These are phyloP conservation scores for Galleria mellonella DNA, from an alignment of 1,140 invertebrate genomes.

Conservation along the genomic window DNA sequence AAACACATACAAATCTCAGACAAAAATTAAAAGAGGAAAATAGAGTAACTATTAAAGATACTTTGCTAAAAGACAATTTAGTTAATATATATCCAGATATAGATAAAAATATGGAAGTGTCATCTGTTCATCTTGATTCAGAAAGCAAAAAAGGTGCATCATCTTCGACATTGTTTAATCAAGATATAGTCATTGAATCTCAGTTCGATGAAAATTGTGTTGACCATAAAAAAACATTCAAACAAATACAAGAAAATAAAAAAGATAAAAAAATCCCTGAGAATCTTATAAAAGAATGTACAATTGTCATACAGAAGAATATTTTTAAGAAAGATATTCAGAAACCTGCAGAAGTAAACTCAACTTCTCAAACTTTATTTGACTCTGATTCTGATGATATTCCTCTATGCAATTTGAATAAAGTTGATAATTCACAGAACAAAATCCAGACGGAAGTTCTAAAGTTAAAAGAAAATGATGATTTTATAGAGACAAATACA, in stretches of 20 bases:
- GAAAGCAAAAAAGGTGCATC: no score
- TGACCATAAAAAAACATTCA: no score
- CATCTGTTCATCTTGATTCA: no score
- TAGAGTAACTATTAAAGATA: neutral
- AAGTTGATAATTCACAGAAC: constrained; percentile 11
- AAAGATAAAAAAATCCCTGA: constrained; percentile 35
- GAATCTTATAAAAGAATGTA: constrained; percentile 53
- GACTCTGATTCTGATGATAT: constrained; percentile 56
- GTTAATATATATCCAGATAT: no score
- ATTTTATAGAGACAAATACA: constrained; percentile 26
- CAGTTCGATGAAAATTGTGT: no score
- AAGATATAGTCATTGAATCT: no score
- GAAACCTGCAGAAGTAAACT: constrained; percentile 6
- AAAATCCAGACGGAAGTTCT: constrained; percentile 1
- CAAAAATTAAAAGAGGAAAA: constrained; percentile 8
- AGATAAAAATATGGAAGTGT: no score
- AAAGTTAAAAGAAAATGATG: constrained; percentile 26
- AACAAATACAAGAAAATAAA: neutral
- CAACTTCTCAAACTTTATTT: constrained; percentile 24
- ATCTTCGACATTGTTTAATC: no score
- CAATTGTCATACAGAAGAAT: constrained; percentile 56
- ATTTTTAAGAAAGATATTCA: constrained; percentile 30
- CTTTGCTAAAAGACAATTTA: no score
- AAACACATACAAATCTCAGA: no score
- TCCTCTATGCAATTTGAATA: constrained; percentile 36